Evolutionary conservation across 2,113 vertebrate genomes (phyloP), one percentile per base, ranked within the genome.

Genomic region (Ageneiosus marmoratus): DNA sequence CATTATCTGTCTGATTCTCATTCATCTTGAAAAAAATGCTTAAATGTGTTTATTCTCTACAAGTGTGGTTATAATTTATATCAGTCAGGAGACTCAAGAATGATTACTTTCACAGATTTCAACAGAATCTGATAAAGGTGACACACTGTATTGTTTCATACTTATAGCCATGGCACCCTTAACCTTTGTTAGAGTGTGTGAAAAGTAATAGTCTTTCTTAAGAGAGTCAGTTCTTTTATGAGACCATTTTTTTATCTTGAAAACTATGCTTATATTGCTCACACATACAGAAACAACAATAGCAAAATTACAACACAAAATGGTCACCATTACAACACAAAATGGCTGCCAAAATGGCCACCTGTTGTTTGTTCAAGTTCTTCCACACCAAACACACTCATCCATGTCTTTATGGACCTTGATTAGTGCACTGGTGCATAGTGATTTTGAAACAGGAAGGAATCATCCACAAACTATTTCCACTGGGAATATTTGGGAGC

Each of bases 1-100:
- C 37, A 24, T 76, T 76, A 83, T 63, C n/a, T 2, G 81, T 50
- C 51, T 56, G 72, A 50, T 82, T 82, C 81, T 56, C 48, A 51
- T 81, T 67, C 41, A 53, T 70, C 48, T 53, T 70, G 6, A 65
- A 75, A 53, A 75, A 75, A 32, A 16, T 46, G 41, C 41, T 27
- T 72, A 53, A 53, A 75, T 34, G 73, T 75, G 72, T 76, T 53
- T 16, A 22, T 53, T 53, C 48, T 76, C 15, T 51, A 32, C 48
- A 75, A 53, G n/a, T 34, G 50, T 55, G 51, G 16, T 76, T 55
- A 55, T 76, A 76, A 37, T 51, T 34, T 50, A 55, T 51, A 2
- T 76, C 74, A 55, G 48, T 76, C 74, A 55, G 13, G 50, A 53
- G 15, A 76, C 48, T 55, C 55, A 22, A 50, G n/a, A 46, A 74